Percentiles rank a stretch among this genome's conserved stretches.
These are phyloP conservation scores for Acleris laterana DNA, from an alignment of 2,888 invertebrate species.

Conservation along the genomic window DNA sequence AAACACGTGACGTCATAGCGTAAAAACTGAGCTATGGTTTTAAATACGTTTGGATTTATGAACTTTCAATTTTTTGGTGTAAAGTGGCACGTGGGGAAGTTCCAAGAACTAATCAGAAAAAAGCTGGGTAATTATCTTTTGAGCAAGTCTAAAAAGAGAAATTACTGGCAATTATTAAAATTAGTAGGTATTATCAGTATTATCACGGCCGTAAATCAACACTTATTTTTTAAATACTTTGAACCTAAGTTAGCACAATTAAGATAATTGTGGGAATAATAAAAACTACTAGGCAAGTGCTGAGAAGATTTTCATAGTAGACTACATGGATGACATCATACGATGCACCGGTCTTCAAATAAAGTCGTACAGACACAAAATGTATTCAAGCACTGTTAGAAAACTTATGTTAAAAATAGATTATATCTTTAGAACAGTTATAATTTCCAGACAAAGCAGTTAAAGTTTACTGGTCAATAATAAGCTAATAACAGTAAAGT, in stretches of 20 bases:
- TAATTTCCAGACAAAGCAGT: neutral
- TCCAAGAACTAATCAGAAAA: neutral
- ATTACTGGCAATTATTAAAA: too few species aligned
- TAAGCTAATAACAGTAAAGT: slow-evolving; percentile 50
- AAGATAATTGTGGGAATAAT: neutral
- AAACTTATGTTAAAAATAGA: neutral
- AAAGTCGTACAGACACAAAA: neutral
- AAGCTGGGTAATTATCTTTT: neutral
- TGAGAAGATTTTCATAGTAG: neutral
- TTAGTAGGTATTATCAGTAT: too few species aligned
- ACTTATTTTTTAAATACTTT: too few species aligned
- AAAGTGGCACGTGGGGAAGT: slow-evolving; percentile 10
- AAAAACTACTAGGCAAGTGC: neutral
- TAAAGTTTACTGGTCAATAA: slow-evolving; percentile 48
- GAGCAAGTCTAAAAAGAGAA: slow-evolving; percentile 2
- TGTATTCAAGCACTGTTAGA: neutral
- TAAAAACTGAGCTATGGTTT: too few species aligned
- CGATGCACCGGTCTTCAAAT: neutral
- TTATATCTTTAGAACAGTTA: neutral
- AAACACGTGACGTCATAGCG: too few species aligned
- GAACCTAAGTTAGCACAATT: neutral
- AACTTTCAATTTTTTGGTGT: slow-evolving; percentile 1
- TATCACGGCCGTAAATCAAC: too few species aligned
- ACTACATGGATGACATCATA: neutral
- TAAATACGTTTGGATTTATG: neutral